Percentiles rank a stretch among this genome's conserved stretches.
These are phyloP conservation scores for Shinisaurus crocodilurus DNA, from an alignment of 2,113 vertebrate genomes.

Conservation along the genomic window DNA sequence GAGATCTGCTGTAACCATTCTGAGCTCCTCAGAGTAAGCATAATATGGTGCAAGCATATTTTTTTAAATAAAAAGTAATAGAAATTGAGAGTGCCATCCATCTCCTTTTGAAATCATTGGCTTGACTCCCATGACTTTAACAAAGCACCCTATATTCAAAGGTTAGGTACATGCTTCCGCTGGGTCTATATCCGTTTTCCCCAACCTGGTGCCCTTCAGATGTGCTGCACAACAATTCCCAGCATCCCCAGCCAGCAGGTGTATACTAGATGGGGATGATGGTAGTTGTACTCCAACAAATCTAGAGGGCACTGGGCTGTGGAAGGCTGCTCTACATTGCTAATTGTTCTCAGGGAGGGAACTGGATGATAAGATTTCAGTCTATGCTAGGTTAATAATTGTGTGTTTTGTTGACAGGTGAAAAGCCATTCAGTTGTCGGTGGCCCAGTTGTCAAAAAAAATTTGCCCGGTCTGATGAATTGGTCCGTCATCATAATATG, in stretches of 20 bases:
- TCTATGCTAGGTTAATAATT: constrained; percentile 62
- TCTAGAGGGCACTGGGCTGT: too few relatives aligned
- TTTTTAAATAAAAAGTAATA: not conserved
- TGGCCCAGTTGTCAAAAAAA: constrained; percentile 99
- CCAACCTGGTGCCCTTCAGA: too few relatives aligned
- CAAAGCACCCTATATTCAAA: too few relatives aligned
- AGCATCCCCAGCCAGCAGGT: too few relatives aligned
- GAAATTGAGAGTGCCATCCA: not conserved
- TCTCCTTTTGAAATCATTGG: not conserved
- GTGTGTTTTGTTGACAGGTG: constrained; percentile 86
- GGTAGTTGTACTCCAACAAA: too few relatives aligned
- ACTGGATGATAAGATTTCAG: constrained; percentile 23
- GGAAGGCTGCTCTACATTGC: not conserved
- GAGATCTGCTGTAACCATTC: not conserved
- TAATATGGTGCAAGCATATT: not conserved
- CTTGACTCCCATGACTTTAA: too few relatives aligned
- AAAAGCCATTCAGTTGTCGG: constrained; percentile 98
- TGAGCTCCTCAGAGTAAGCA: not conserved
- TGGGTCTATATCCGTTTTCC: not conserved
- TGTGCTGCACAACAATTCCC: too few relatives aligned
- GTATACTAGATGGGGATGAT: too few relatives aligned
- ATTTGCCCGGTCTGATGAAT: constrained; percentile 97
- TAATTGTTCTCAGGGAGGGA: constrained; percentile 26
- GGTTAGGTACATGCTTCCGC: not conserved
- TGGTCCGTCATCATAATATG: constrained; percentile 99